Percentiles rank a stretch among this genome's conserved stretches.
Evolutionary conservation across 2,797 vertebrate genomes (phyloP).

Genomic region (Sciaenops ocellatus): DNA sequence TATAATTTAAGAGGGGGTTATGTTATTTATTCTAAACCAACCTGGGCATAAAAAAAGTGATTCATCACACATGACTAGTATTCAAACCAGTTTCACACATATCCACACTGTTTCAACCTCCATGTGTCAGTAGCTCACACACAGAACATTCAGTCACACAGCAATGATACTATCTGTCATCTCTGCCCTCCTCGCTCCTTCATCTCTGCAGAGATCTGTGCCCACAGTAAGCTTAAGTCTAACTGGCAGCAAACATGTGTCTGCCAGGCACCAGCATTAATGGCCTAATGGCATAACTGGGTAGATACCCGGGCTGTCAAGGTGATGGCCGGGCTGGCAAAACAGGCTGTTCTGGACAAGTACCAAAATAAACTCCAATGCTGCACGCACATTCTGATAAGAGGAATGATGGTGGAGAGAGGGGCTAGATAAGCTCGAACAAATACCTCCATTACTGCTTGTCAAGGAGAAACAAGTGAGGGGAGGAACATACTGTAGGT

Average conservation of each 20-base stretch:
- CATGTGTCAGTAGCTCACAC: not conserved
- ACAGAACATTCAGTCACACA: slow-evolving; percentile 20
- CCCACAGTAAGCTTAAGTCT: slow-evolving; percentile 26
- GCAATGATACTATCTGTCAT: slow-evolving; percentile 49
- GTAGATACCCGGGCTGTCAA: slow-evolving; percentile 36
- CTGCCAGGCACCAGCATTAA: slow-evolving; percentile 42
- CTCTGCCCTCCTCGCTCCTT: slow-evolving; percentile 20
- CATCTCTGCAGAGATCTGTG: slow-evolving; percentile 40
- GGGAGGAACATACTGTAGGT: not conserved
- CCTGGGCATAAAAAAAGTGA: not conserved
- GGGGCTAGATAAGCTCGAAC: slow-evolving; percentile 54
- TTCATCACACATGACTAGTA: not conserved
- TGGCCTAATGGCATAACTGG: slow-evolving; percentile 28
- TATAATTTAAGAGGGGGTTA: slow-evolving; percentile 1
- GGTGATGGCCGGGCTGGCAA: slow-evolving; percentile 37
- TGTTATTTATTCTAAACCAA: not conserved
- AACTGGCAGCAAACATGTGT: slow-evolving; percentile 39
- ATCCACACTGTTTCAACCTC: not conserved
- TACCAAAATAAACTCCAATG: slow-evolving; percentile 58
- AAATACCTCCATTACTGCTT: slow-evolving; percentile 50
- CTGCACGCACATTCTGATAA: slow-evolving; percentile 61
- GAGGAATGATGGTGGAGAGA: slow-evolving; percentile 41
- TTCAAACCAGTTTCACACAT: slow-evolving; percentile 3
- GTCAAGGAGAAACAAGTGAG: slow-evolving; percentile 2
- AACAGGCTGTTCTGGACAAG: slow-evolving; percentile 47